Evolutionary conservation across 2,797 vertebrate genomes (phyloP), one percentile per base, ranked within the genome.

Genomic region (Manis crassicaudata): DNA sequence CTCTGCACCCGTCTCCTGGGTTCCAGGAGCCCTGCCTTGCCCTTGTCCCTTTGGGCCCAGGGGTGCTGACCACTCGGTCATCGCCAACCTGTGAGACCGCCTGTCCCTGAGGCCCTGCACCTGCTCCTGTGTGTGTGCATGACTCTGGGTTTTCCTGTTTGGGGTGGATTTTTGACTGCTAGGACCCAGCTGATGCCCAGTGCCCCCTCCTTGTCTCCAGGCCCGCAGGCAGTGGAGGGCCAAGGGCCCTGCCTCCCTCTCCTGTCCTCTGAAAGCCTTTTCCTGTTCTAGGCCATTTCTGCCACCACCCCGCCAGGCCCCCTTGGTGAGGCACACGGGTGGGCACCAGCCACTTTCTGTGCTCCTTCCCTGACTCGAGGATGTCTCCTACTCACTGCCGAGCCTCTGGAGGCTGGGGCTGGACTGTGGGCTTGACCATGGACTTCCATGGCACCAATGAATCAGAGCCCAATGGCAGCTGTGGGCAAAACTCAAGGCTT

Each of bases 401-500:
- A 86, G 43, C 54, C 18, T 23, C 17, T 77, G 46, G 56, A 60
- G 58, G 67, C 21, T 16, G 6, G 88, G 62, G 32, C 12, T 84
- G 60, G 60, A 50, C 37, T 46, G 12, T 67, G 18, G 60, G 56
- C 43, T 93, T 50, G 70, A 73, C 75, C 43, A 21, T 56, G 20
- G 50, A 8, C 29, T 95, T 95, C 81, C 9, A 58, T n/a, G 50
- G n/a, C 79, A 89, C 92, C 67, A 62, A 37, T 40, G 46, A 79
- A 87, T 63, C 79, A 75, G 58, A 76, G 29, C 37, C 65, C n/a
- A 60, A 92, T 12, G 46, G 12, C 32, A 75, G n/a, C 65, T 23
- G 25, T 86, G 29, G 60, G 77, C 52, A 93, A 83, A 90, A 81
- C 14, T 94, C 65, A 96, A 95, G 79, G 12, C 35, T 89, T 86